Conservation (phyloP, 2,113 vertebrate species). For the Vidua macroura region DNA sequence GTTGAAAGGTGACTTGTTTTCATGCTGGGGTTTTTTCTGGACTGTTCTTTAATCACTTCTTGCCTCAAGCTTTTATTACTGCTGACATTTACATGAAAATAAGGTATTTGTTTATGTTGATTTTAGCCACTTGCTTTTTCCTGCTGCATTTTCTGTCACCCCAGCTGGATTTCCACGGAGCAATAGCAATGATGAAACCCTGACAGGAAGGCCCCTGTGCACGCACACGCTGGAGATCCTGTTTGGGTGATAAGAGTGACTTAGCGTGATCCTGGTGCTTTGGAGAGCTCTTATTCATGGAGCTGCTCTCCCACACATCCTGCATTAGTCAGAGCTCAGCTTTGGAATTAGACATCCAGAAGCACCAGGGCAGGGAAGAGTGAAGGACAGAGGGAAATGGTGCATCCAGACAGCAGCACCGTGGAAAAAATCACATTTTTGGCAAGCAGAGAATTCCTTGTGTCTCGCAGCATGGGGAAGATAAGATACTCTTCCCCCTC, state of each 20-base stretch:
- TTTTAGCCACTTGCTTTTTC: not conserved
- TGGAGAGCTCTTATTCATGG: conserved; percentile 34
- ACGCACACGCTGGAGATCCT: not conserved
- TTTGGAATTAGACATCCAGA: not conserved
- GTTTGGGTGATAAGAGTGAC: conserved; percentile 41
- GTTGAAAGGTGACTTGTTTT: conserved; percentile 26
- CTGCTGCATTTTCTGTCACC: not conserved
- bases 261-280: not conserved
- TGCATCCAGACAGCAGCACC: not conserved
- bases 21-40: not conserved
- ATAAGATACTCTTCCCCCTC: not conserved
- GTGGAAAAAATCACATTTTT: not conserved
- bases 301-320: conserved; percentile 47
- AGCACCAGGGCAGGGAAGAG: not conserved
- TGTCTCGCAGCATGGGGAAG: not conserved
- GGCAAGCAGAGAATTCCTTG: not conserved
- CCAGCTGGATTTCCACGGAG: conserved; percentile 11
- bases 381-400: not conserved
- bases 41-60: conserved; percentile 10
- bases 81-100: conserved; percentile 40
- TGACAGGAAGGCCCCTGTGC: conserved; percentile 8
- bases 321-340: conserved; percentile 44
- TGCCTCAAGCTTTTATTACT: conserved; percentile 24
- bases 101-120: not conserved
- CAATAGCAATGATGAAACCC: not conserved